A percentile compares a stretch with the other conserved stretches of the same genome.
These are phyloP conservation scores for Euspilapteryx auroguttella DNA, from an alignment of 2,888 invertebrate genomes.

Conservation along the genomic window DNA sequence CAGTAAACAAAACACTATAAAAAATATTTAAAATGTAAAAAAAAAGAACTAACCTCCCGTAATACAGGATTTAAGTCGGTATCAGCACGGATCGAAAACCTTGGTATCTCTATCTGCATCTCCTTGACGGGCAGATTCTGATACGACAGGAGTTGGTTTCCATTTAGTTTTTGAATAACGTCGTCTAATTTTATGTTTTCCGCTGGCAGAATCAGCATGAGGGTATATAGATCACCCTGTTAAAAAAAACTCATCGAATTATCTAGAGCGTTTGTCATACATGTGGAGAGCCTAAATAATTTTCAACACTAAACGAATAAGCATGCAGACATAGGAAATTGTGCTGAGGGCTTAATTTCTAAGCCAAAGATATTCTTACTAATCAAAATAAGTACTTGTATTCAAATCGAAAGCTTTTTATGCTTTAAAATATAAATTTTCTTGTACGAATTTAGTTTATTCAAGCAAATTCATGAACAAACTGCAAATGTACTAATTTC, in stretches of 20 bases:
- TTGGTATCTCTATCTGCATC: conserved; percentile 34
- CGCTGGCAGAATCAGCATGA: conserved; percentile 46
- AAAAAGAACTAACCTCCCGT: conserved; percentile 22
- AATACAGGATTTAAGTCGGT: conserved; percentile 28
- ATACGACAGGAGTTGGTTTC: conserved; percentile 23
- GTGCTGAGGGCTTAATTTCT: too few species aligned
- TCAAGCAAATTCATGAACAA: not conserved
- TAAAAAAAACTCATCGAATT: conserved; percentile 9
- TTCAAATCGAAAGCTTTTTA: too few species aligned
- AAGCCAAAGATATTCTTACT: too few species aligned
- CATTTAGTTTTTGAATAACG: conserved; percentile 20
- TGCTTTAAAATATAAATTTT: not conserved
- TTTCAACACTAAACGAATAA: not conserved
- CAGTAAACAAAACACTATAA: not conserved
- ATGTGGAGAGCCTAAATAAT: not conserved
- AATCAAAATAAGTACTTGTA: too few species aligned
- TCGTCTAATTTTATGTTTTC: conserved; percentile 17
- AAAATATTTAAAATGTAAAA: not conserved
- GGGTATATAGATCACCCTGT: conserved; percentile 42
- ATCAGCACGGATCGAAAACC: conserved; percentile 38
- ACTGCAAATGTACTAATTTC: not conserved
- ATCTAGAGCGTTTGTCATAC: not conserved
- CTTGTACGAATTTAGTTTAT: not conserved
- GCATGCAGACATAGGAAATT: too few species aligned
- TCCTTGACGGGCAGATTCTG: conserved; percentile 19